Evolutionary conservation across 2,113 vertebrate species (phyloP).

Genomic region (Triplophysa rosa): DNA sequence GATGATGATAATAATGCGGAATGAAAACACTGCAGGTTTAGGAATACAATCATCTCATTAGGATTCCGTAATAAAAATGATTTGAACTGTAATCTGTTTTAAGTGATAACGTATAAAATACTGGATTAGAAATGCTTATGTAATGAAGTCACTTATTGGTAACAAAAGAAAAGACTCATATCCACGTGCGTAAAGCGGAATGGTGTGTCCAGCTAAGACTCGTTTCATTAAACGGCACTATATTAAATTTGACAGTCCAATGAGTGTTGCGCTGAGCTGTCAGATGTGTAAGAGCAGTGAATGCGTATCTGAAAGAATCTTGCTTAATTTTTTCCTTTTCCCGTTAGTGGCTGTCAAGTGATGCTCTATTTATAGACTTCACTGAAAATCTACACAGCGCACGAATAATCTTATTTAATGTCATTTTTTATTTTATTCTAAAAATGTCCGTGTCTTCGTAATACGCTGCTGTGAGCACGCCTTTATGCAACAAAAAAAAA

Average conservation of each 20-base stretch:
- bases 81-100: not conserved
- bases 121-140: not conserved
- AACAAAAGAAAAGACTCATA: not conserved
- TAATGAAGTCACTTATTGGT: slow-evolving; percentile 3
- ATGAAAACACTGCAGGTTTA: not conserved
- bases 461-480: not conserved
- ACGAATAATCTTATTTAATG: not conserved
- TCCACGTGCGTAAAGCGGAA: slow-evolving; percentile 15
- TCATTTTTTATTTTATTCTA: slow-evolving; percentile 25
- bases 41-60: not conserved
- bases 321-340: slow-evolving; percentile 28
- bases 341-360: not conserved
- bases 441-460: too few relatives aligned
- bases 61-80: too few relatives aligned
- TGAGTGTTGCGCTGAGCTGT: slow-evolving; percentile 73
- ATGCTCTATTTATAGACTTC: not conserved
- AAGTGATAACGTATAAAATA: not conserved
- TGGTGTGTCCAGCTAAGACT: slow-evolving; percentile 9
- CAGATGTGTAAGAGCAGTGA: slow-evolving; percentile 25
- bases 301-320: slow-evolving; percentile 32
- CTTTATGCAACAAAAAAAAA: slow-evolving; percentile 16
- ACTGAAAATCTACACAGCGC: slow-evolving; percentile 2
- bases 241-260: slow-evolving; percentile 70
- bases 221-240: slow-evolving; percentile 10
- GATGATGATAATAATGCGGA: not conserved